phyloP scores from a whole-genome alignment of 2,797 vertebrate species.

The Microchirus variegatus region DNA sequence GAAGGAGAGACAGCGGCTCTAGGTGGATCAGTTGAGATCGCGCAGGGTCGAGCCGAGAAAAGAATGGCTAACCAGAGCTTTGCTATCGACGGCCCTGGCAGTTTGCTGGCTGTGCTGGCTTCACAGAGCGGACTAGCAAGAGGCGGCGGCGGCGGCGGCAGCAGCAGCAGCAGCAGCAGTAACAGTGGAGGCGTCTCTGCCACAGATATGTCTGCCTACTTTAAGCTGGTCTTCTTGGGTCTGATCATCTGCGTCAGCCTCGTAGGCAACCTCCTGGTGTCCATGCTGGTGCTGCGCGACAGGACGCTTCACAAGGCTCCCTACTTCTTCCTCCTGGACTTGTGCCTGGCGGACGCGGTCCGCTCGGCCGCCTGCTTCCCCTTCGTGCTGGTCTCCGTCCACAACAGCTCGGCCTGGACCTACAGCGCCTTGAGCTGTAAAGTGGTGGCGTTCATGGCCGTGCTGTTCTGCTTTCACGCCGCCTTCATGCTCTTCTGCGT shows the following conservation, averaged over 20 bases:
- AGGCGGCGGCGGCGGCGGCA: conserved; percentile 57
- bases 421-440: conserved; percentile 91
- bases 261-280: conserved; percentile 87
- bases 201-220: conserved; percentile 84
- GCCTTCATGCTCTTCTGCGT: conserved; percentile 93
- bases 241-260: conserved; percentile 91
- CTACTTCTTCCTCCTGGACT: conserved; percentile 90
- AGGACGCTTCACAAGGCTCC: conserved; percentile 89
- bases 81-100: conserved; percentile 77
- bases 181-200: conserved; percentile 72
- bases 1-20: conserved; percentile 49
- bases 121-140: conserved; percentile 68
- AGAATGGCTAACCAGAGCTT: conserved; percentile 82
- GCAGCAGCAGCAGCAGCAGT: conserved; percentile 58
- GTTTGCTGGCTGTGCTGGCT: conserved; percentile 73
- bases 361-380: conserved; percentile 91
- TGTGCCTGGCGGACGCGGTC: conserved; percentile 90
- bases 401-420: conserved; percentile 89
- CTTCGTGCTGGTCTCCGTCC: conserved; percentile 89
- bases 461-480: conserved; percentile 91
- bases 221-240: conserved; percentile 89
- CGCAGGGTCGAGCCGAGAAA: conserved; percentile 49
- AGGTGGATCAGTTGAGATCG: conserved; percentile 65
- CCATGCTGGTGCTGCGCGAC: conserved; percentile 88
- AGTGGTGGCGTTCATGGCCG: conserved; percentile 91